phyloP scores from a whole-genome alignment of 2,888 invertebrate genomes.

The Baccha elongata region DNA sequence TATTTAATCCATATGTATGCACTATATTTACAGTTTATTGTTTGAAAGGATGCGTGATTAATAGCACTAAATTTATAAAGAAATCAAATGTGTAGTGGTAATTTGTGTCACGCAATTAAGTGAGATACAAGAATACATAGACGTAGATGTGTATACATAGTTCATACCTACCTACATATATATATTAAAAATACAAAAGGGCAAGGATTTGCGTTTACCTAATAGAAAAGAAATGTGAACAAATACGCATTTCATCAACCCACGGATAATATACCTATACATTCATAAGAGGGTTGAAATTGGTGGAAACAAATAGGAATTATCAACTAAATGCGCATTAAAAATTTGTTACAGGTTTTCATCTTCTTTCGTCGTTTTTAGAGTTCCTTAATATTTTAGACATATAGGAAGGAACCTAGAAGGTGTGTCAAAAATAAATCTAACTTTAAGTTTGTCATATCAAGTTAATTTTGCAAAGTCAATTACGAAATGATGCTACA shows the following conservation, averaged over 20 bases:
- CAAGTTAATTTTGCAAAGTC: no score
- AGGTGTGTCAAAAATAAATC: no score
- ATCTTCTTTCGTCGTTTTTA: not conserved
- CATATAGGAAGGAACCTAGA: no score
- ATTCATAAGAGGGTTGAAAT: slow-evolving; percentile 27
- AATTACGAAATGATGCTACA: no score
- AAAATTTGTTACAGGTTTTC: slow-evolving; percentile 24
- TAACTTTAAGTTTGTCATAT: no score
- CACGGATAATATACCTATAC: no score
- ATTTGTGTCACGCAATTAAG: slow-evolving; percentile 39
- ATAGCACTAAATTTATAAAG: slow-evolving; percentile 12
- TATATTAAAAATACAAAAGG: slow-evolving; percentile 11
- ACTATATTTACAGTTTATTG: not conserved
- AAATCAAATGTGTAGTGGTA: slow-evolving; percentile 40
- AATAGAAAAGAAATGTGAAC: slow-evolving; percentile 4
- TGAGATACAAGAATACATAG: not conserved
- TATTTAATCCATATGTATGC: no score
- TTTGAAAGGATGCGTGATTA: slow-evolving; percentile 34
- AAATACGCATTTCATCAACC: slow-evolving; percentile 41
- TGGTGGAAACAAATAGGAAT: slow-evolving; percentile 6
- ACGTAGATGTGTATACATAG: not conserved
- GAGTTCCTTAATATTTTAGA: no score
- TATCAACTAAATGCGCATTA: slow-evolving; percentile 23
- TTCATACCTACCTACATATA: not conserved
- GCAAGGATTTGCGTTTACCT: slow-evolving; percentile 7